Evolutionary conservation across 2,113 vertebrate genomes (phyloP).

Genomic region (Oreochromis spilurus): DNA sequence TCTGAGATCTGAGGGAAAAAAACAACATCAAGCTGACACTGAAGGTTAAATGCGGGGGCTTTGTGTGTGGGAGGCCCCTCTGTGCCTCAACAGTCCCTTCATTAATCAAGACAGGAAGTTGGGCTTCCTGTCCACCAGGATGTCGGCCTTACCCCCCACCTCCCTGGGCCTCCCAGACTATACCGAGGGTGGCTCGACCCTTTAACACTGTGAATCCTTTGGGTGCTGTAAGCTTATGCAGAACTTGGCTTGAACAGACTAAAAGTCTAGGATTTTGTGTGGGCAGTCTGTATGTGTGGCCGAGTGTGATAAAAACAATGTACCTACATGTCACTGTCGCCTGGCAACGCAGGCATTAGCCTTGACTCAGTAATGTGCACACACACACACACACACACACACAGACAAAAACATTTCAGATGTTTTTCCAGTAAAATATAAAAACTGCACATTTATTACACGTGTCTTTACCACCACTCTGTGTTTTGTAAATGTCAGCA

Average conservation of each 20-base stretch:
- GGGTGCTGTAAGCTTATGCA: conserved; percentile 36
- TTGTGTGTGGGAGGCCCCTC: conserved; percentile 51
- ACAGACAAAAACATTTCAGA: neutral
- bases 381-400: neutral
- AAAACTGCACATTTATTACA: neutral
- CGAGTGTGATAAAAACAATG: conserved; percentile 51
- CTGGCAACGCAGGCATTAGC: conserved; percentile 55
- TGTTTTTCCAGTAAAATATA: neutral
- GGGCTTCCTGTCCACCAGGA: conserved; percentile 69
- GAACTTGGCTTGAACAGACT: conserved; percentile 23
- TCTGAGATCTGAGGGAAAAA: neutral
- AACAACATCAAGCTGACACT: neutral
- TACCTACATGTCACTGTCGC: conserved; percentile 60
- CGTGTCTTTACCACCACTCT: neutral
- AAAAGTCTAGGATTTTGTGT: conserved; percentile 26
- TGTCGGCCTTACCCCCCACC: conserved; percentile 24
- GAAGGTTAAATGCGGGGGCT: conserved; percentile 31
- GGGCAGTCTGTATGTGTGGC: conserved; percentile 44
- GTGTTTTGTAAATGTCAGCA: neutral
- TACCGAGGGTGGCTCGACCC: conserved; percentile 2
- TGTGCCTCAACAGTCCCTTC: conserved; percentile 29
- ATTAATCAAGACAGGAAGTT: conserved; percentile 71
- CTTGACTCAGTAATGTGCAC: neutral
- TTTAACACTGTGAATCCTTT: conserved; percentile 39
- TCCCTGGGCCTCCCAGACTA: neutral